phyloP scores from a whole-genome alignment of 2,888 invertebrate genomes.

The Furcula furcula region DNA sequence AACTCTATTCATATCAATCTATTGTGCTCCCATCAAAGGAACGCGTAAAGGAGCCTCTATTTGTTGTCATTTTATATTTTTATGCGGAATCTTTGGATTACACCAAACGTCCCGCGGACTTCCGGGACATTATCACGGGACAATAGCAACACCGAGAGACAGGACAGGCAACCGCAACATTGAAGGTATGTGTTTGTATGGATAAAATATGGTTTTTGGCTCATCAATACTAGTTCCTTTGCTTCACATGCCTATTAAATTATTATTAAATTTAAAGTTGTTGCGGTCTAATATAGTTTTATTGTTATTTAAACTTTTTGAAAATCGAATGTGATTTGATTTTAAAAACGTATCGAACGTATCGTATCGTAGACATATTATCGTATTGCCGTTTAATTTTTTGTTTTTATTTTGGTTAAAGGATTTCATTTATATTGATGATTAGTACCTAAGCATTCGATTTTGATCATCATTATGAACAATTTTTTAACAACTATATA shows the following conservation, averaged over 20 bases:
- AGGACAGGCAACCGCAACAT: constrained; percentile 58
- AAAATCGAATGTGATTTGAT: too few relatives aligned
- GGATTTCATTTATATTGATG: too few relatives aligned
- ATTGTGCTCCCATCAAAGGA: constrained; percentile 52
- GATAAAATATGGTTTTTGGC: constrained; percentile 25
- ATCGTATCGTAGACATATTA: too few relatives aligned
- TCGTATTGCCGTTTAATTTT: too few relatives aligned
- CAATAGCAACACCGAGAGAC: constrained; percentile 39
- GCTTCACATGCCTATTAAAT: constrained; percentile 1
- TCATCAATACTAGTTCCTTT: constrained; percentile 30
- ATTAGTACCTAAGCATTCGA: too few relatives aligned
- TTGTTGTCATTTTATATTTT: constrained; percentile 69
- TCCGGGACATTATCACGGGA: constrained; percentile 57
- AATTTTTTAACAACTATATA: too few relatives aligned
- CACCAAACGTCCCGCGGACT: constrained; percentile 52
- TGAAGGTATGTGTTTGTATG: constrained; percentile 16
- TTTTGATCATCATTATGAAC: too few relatives aligned
- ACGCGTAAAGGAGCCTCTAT: constrained; percentile 54
- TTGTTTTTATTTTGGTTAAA: too few relatives aligned
- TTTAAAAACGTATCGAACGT: too few relatives aligned
- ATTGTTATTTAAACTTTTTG: too few relatives aligned
- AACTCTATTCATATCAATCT: constrained; percentile 40
- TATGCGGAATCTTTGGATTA: constrained; percentile 48
- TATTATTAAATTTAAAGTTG: not conserved
- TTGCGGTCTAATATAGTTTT: not conserved